A percentile compares a stretch with the other conserved stretches of the same genome.
phyloP scores from a whole-genome alignment of 2,888 invertebrate species.

The Philopedon plagiatum region DNA sequence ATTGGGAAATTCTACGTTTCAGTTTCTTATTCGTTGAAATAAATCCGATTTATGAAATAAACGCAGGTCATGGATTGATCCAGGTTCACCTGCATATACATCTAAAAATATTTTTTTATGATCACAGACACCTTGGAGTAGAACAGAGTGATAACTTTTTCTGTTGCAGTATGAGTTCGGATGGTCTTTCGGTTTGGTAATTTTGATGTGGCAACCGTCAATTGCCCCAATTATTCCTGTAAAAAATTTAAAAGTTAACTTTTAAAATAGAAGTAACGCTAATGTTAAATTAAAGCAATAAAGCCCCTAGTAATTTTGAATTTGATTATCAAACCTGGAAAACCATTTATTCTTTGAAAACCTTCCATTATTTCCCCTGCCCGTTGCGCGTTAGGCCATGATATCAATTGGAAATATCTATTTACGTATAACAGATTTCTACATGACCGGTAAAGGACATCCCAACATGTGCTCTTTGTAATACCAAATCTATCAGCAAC shows the following conservation, averaged over 20 bases:
- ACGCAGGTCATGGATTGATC: conserved; percentile 50
- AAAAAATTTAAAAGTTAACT: background rate
- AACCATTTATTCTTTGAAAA: background rate
- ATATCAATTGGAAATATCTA: background rate
- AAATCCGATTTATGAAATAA: conserved; percentile 51
- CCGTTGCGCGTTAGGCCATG: background rate
- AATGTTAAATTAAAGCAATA: background rate
- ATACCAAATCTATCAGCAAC: background rate
- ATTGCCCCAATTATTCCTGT: background rate
- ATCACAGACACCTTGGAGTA: conserved; percentile 53
- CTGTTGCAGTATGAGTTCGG: conserved; percentile 49
- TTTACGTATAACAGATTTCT: background rate
- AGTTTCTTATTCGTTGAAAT: conserved; percentile 35
- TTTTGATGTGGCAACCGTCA: background rate
- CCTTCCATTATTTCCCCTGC: background rate
- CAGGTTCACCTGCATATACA: too few relatives aligned
- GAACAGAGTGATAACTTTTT: too few relatives aligned
- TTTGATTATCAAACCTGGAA: background rate
- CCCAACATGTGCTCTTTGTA: background rate
- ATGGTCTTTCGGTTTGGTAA: background rate
- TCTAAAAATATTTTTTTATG: conserved; percentile 49
- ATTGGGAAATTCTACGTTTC: conserved; percentile 18
- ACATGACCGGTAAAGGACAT: background rate
- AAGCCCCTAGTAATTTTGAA: background rate
- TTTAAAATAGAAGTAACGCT: background rate